Evolutionary conservation across 2,797 vertebrate genomes (phyloP).

Genomic region (Sebastiscus tertius): DNA sequence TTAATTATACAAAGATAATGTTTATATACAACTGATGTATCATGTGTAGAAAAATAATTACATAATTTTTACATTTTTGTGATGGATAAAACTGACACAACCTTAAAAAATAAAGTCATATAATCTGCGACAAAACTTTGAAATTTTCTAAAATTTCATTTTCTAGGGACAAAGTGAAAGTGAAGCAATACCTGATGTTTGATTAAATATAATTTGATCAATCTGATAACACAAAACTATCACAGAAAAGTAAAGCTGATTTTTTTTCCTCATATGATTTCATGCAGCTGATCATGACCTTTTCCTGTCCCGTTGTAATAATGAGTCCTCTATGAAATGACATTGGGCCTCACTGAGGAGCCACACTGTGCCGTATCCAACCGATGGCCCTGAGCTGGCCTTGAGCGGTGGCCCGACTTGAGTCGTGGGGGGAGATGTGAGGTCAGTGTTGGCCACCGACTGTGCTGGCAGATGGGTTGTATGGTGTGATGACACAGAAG

Average conservation of each 20-base stretch:
- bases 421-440: conserved; percentile 11
- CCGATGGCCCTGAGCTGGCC: background rate
- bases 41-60: background rate
- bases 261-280: background rate
- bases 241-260: background rate
- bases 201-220: background rate
- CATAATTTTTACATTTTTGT: background rate
- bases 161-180: background rate
- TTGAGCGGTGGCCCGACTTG: background rate
- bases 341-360: background rate
- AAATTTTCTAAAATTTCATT: background rate
- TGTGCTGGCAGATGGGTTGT: conserved; percentile 66
- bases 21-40: background rate
- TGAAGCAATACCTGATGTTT: background rate
- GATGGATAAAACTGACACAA: background rate
- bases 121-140: background rate
- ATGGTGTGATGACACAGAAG: conserved; percentile 83
- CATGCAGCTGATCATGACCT: background rate
- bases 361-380: background rate
- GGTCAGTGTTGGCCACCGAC: conserved; percentile 27
- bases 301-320: background rate
- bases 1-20: background rate
- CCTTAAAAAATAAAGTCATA: background rate
- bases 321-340: background rate
- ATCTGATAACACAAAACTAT: background rate